phyloP scores from a whole-genome alignment of 1,140 invertebrate species.

The Zaprionus gabonicus region DNA sequence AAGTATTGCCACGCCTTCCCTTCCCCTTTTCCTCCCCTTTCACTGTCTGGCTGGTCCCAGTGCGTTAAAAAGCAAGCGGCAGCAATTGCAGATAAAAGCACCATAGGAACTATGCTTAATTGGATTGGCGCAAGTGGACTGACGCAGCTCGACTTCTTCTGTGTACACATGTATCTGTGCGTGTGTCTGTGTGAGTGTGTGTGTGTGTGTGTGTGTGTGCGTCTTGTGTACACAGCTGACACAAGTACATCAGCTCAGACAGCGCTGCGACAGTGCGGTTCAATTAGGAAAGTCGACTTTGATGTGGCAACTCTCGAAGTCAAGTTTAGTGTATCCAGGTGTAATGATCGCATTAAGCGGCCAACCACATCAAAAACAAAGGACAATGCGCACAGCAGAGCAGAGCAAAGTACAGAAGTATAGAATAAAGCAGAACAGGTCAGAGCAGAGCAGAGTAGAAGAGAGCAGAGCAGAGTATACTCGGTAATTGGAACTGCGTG shows the following conservation, averaged over 20 bases:
- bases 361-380: constrained; percentile 10
- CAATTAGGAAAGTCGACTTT: constrained; percentile 64
- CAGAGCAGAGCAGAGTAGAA: not conserved
- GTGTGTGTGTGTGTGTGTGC: not conserved
- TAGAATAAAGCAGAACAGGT: not conserved
- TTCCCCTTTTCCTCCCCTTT: not conserved
- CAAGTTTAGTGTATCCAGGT: constrained; percentile 52
- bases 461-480: not conserved
- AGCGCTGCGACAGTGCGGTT: constrained; percentile 22
- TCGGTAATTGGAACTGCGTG: not conserved
- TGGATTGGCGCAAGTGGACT: constrained; percentile 46
- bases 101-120: constrained; percentile 57
- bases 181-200: not conserved
- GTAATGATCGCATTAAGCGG: constrained; percentile 56
- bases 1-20: not conserved
- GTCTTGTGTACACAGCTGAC: not conserved
- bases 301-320: constrained; percentile 39
- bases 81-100: constrained; percentile 49
- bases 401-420: not conserved
- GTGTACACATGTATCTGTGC: not conserved
- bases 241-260: not conserved
- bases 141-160: not conserved
- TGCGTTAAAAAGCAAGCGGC: constrained; percentile 43
- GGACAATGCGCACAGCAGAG: not conserved
- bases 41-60: constrained; percentile 1